Conservation (phyloP, 2,888 invertebrate species). For the Coecobrya sp. region DNA sequence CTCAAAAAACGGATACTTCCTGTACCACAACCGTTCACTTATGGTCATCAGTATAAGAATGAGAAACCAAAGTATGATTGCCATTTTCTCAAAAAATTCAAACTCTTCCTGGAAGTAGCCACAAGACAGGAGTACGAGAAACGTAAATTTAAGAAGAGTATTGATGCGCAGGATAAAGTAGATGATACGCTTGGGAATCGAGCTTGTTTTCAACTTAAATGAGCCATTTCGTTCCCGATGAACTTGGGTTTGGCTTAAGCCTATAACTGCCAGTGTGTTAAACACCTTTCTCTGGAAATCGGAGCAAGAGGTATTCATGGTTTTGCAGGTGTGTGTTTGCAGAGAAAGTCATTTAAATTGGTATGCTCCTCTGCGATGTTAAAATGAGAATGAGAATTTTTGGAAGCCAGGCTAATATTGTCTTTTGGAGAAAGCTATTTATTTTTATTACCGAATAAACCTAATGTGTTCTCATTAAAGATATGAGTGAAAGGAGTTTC, state of each 20-base stretch:
- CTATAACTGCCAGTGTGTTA: constrained; percentile 64
- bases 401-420: too few species aligned
- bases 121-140: constrained; percentile 68
- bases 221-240: not conserved
- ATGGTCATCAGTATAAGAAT: constrained; percentile 66
- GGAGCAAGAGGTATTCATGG: not conserved
- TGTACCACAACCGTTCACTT: constrained; percentile 74
- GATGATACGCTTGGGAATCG: not conserved
- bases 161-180: constrained; percentile 72
- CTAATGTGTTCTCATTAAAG: too few species aligned
- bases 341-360: too few species aligned
- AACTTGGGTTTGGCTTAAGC: constrained; percentile 64
- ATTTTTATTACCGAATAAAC: too few species aligned
- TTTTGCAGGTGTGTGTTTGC: too few species aligned
- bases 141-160: constrained; percentile 56
- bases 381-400: too few species aligned
- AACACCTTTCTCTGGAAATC: constrained; percentile 74
- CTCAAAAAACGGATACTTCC: constrained; percentile 79
- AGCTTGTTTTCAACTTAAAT: constrained; percentile 51
- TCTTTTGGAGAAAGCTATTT: not conserved
- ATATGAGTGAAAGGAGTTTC: too few species aligned
- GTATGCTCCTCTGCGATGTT: not conserved
- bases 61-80: constrained; percentile 77
- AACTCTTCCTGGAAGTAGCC: constrained; percentile 68
- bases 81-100: constrained; percentile 81